A percentile compares a stretch with the other conserved stretches of the same genome.
phyloP scores from a whole-genome alignment of 2,888 invertebrate genomes.

The Pollenia angustigena region DNA sequence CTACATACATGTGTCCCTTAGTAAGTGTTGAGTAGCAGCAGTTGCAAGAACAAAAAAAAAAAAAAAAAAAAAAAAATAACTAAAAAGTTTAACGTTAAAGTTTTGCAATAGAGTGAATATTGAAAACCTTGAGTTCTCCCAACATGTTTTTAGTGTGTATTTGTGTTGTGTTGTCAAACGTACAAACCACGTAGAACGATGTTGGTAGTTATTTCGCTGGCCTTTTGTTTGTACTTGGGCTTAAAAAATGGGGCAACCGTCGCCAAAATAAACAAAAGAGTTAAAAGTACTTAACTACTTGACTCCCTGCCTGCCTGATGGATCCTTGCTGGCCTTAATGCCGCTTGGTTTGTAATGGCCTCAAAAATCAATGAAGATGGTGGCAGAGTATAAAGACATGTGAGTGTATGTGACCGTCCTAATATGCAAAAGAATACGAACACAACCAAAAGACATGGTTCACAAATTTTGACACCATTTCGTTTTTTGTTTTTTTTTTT shows the following conservation, averaged over 20 bases:
- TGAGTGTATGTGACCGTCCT: not conserved
- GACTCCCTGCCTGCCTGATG: conserved; percentile 1
- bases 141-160: not conserved
- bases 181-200: conserved; percentile 10
- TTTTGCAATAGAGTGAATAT: conserved; percentile 66
- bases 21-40: conserved; percentile 33
- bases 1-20: conserved; percentile 51
- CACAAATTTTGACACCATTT: conserved; percentile 68
- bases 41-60: conserved; percentile 37
- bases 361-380: conserved; percentile 67
- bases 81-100: conserved; percentile 60
- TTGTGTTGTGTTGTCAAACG: conserved; percentile 7
- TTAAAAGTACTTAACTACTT: conserved; percentile 59
- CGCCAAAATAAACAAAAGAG: conserved; percentile 70
- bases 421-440: not conserved
- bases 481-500: conserved; percentile 13
- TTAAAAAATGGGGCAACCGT: conserved; percentile 62
- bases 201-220: conserved; percentile 27
- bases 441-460: conserved; percentile 60
- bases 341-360: conserved; percentile 41
- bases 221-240: conserved; percentile 56
- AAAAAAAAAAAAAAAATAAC: conserved; percentile 30
- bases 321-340: conserved; percentile 4
- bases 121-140: conserved; percentile 64
- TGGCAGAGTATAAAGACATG: conserved; percentile 5